Conservation (phyloP, 2,797 vertebrate genomes). For the Coilia nasus region DNA sequence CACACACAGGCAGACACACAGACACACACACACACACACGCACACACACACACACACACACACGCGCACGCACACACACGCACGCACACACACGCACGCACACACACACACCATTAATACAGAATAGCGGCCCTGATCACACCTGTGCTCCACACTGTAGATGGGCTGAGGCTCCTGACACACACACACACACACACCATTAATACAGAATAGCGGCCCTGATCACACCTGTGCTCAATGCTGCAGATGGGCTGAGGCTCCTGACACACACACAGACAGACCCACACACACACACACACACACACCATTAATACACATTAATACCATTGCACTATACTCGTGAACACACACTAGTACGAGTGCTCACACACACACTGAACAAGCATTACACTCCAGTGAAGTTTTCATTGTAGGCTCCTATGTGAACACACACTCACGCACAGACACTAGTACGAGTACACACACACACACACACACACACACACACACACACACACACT, state of each 20-base stretch:
- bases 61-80: slow-evolving; percentile 30
- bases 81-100: too few species aligned
- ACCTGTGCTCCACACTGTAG: slow-evolving; percentile 76
- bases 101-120: slow-evolving; percentile 55
- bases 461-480: too few species aligned
- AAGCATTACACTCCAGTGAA: too few species aligned
- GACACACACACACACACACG: slow-evolving; percentile 39
- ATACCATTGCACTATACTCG: too few species aligned
- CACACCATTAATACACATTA: not conserved
- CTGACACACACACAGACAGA: slow-evolving; percentile 43
- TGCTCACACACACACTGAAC: too few species aligned
- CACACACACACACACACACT: too few species aligned
- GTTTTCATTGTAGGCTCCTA: too few species aligned
- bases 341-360: too few species aligned
- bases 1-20: not conserved
- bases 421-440: too few species aligned
- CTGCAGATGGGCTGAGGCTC: slow-evolving; percentile 62
- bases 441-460: too few species aligned
- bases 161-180: slow-evolving; percentile 63
- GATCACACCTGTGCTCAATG: slow-evolving; percentile 78
- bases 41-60: too few species aligned
- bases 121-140: slow-evolving; percentile 75
- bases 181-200: slow-evolving; percentile 12
- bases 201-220: slow-evolving; percentile 74
- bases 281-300: slow-evolving; percentile 7